Evolutionary conservation across 1,140 invertebrate genomes (phyloP).

Genomic region (Lepidurus packardi): DNA sequence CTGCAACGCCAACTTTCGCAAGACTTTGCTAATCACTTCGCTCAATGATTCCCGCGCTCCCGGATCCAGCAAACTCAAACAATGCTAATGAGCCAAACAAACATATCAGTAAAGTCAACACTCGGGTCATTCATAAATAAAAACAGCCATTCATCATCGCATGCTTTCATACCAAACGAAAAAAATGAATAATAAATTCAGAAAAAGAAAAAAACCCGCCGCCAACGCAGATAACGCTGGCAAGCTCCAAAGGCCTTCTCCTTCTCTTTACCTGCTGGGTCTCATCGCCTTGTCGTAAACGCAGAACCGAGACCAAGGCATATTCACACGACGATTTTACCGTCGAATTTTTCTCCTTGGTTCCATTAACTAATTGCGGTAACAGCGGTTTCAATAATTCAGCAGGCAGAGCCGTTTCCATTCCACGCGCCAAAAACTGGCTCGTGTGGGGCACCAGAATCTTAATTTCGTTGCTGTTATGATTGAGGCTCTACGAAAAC

Average conservation of each 20-base stretch:
- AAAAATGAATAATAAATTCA: conserved; percentile 10
- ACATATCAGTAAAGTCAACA: conserved; percentile 25
- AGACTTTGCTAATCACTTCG: conserved; percentile 79
- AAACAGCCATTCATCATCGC: background rate
- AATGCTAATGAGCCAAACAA: conserved; percentile 54
- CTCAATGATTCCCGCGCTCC: conserved; percentile 79
- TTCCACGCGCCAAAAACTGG: conserved; percentile 60
- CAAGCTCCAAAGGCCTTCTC: background rate
- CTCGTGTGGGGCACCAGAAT: conserved; percentile 78
- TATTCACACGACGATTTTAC: conserved; percentile 90
- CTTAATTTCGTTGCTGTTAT: conserved; percentile 88
- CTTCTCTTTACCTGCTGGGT: conserved; percentile 60
- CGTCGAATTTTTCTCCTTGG: conserved; percentile 93
- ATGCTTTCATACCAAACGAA: background rate
- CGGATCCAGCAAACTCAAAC: conserved; percentile 66
- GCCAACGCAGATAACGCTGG: background rate
- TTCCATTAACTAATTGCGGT: conserved; percentile 90
- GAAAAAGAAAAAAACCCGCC: background rate
- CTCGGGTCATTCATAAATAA: background rate
- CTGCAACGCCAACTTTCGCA: conserved; percentile 65
- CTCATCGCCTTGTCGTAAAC: conserved; percentile 66
- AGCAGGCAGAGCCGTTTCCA: conserved; percentile 55
- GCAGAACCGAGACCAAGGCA: conserved; percentile 76
- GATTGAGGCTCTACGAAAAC: conserved; percentile 76
- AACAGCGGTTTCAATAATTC: conserved; percentile 71